These are phyloP conservation scores for Pipistrellus pygmaeus DNA, from an alignment of 2,797 vertebrate species.

Conservation along the genomic window DNA sequence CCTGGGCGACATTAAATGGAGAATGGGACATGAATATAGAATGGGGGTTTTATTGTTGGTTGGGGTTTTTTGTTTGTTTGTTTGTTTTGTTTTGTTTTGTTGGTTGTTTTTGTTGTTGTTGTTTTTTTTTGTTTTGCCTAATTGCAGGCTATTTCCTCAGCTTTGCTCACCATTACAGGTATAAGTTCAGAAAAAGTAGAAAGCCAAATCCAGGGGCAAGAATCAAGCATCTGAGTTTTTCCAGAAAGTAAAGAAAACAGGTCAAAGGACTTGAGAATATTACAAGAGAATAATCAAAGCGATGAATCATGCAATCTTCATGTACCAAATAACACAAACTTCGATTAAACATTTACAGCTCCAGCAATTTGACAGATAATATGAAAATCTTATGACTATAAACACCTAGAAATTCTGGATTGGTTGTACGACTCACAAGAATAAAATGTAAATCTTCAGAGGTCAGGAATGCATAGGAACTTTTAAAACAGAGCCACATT, in stretches of 20 bases:
- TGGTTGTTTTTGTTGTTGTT: background rate
- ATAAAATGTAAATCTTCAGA: background rate
- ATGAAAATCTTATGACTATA: background rate
- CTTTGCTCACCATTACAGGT: background rate
- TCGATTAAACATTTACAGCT: background rate
- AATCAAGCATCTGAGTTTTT: background rate
- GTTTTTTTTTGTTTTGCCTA: background rate
- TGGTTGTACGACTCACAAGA: background rate
- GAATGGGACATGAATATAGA: background rate
- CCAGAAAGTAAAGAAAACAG: background rate
- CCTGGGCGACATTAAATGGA: background rate
- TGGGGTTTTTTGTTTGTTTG: background rate
- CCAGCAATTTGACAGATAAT: background rate
- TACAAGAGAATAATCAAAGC: background rate
- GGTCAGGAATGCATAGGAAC: background rate
- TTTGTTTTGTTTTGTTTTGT: background rate
- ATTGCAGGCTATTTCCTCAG: fast-evolving
- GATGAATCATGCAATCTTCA: background rate
- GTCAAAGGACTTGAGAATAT: constrained; percentile 2
- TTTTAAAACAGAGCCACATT: background rate
- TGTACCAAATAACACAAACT: background rate
- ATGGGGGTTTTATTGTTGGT: background rate
- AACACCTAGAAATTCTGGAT: background rate
- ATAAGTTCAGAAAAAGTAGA: background rate
- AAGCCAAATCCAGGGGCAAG: constrained; percentile 16